Base-by-base conservation (phyloP, 2,888 invertebrate species). In the Thereva nobilitata region DNA sequence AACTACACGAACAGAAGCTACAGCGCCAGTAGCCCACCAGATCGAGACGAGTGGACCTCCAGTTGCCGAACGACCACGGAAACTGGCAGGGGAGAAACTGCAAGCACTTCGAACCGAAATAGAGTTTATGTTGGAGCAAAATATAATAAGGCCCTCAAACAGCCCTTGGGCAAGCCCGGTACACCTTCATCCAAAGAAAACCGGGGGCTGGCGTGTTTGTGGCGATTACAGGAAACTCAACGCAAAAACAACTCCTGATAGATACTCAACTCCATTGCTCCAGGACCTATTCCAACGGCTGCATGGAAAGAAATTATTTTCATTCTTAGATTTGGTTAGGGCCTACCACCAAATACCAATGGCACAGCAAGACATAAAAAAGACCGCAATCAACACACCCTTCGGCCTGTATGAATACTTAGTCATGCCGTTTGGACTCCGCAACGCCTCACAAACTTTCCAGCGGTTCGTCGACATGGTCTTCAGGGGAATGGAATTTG, bases 281-380 rank as follows among this genome's bases (percentile, higher is more conserved):
- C 50, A 50, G 34, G 50, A 23, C 34, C 8, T 50, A 34, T 50
- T 50, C 34, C 50, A 50, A 8, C 50, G 23, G 4, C 23, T 50
- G 23, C 50, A 50, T 5, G n/a, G n/a, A n/a, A n/a, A n/a, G n/a
- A n/a, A n/a, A n/a, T 4, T 50, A 4, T 50, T 12, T 12, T 8
- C 50, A 5, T 23, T 23, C 4, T 12, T 50, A 23, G 50, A 50
- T 34, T 4, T 50, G 23, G n/a, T 50, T 12, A 5, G 50, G 5
- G 50, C 50, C 5, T n/a, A 50, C 8, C 23, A 50, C 8, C 50
- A 50, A 12, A 50, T 50, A 5, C 23, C 50, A 6, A 50, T 50
- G 50, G 23, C 23, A 12, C 6, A 50, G 10, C 50, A 50, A 12
- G 50, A 50, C 8, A 50, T 50, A 50, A 3, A 50, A 34, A 50